Evolutionary conservation across 2,888 invertebrate species (phyloP).

Genomic region (Caenorhabditis sp.): DNA sequence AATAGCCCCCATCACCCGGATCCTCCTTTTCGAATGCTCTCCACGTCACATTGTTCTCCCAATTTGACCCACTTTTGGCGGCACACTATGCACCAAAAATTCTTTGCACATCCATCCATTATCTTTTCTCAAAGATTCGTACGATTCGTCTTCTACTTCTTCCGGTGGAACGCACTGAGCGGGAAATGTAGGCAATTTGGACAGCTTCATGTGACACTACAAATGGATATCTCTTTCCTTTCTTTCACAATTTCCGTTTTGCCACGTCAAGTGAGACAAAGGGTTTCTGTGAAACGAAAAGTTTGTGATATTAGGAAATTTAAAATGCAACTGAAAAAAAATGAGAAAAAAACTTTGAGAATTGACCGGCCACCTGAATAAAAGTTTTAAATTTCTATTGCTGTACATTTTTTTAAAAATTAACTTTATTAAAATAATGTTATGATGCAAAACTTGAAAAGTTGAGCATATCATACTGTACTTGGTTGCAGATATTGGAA

Average conservation of each 20-base stretch:
- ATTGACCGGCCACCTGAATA: too few relatives aligned
- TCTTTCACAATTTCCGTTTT: too few relatives aligned
- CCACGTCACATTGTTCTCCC: constrained; percentile 1
- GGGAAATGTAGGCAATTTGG: constrained; percentile 1
- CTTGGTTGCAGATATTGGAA: too few relatives aligned
- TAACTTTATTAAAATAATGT: too few relatives aligned
- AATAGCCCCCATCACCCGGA: constrained; percentile 6
- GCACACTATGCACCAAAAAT: neutral
- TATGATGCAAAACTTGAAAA: too few relatives aligned
- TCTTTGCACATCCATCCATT: neutral
- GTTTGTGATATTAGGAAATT: too few relatives aligned
- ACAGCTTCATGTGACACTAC: constrained; percentile 7
- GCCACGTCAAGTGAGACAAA: neutral
- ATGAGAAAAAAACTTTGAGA: too few relatives aligned
- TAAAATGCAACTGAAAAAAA: neutral
- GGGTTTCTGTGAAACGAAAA: too few relatives aligned
- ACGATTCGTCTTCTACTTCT: neutral
- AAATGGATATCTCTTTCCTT: neutral
- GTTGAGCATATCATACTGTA: too few relatives aligned
- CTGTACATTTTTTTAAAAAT: too few relatives aligned
- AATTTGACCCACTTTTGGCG: neutral
- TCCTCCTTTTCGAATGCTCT: neutral
- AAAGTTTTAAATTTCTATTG: too few relatives aligned
- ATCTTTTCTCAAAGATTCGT: neutral
- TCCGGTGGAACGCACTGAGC: neutral